phyloP scores from a whole-genome alignment of 2,113 vertebrate genomes.

The Callionymus lyra region DNA sequence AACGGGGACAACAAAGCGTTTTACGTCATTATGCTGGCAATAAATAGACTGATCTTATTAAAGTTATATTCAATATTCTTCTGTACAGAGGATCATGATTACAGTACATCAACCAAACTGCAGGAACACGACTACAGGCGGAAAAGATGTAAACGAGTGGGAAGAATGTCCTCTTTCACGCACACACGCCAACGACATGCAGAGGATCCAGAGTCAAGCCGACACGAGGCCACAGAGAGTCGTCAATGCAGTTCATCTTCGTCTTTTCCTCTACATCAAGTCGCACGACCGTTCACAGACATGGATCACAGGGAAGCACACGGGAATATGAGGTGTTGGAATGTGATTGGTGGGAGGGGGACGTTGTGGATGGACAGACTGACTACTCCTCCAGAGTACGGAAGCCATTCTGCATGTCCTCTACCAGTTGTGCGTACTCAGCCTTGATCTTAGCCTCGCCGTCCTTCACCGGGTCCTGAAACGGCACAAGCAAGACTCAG shows the following conservation, averaged over 20 bases:
- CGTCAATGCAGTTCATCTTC: slow-evolving; percentile 60
- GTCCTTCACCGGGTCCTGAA: slow-evolving; percentile 89
- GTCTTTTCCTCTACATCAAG: slow-evolving; percentile 49
- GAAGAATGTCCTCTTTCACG: slow-evolving; percentile 26
- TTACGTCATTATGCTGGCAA: slow-evolving; percentile 53
- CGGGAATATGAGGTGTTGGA: slow-evolving; percentile 43
- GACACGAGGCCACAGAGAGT: slow-evolving; percentile 33
- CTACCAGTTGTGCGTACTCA: slow-evolving; percentile 84
- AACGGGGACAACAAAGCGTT: slow-evolving; percentile 40
- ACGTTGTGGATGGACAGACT: too few species aligned
- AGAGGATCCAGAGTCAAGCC: slow-evolving; percentile 43
- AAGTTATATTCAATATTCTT: slow-evolving; percentile 61
- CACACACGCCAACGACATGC: slow-evolving; percentile 26
- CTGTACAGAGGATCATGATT: slow-evolving; percentile 65
- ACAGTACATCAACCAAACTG: slow-evolving; percentile 56
- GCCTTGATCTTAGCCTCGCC: slow-evolving; percentile 92
- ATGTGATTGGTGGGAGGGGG: slow-evolving; percentile 54
- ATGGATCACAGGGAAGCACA: slow-evolving; percentile 19
- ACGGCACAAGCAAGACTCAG: background rate
- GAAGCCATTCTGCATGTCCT: slow-evolving; percentile 97
- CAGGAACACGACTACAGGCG: slow-evolving; percentile 32
- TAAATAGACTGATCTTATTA: slow-evolving; percentile 68
- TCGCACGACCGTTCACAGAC: slow-evolving; percentile 25
- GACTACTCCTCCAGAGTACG: slow-evolving; percentile 84
- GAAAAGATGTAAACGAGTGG: slow-evolving; percentile 51